Percentiles rank a stretch among this genome's conserved stretches.
These are phyloP conservation scores for Pasiphila rectangulata DNA, from an alignment of 2,888 invertebrate genomes.

Conservation along the genomic window DNA sequence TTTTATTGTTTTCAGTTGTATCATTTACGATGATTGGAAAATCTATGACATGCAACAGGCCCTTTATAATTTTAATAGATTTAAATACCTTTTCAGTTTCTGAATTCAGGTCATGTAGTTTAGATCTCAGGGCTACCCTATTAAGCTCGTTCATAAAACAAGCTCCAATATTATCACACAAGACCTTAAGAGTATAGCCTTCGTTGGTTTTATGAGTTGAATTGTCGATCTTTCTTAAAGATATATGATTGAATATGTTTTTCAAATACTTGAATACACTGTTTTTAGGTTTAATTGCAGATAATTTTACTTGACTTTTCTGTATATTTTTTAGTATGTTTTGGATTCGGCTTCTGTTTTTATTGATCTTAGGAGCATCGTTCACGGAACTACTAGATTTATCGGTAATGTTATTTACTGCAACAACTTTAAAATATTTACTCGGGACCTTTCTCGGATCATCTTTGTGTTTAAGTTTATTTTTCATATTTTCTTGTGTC, in stretches of 20 bases:
- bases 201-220: conserved; percentile 34
- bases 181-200: conserved; percentile 43
- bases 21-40: conserved; percentile 29
- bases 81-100: conserved; percentile 54
- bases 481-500: too few relatives aligned
- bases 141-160: conserved; percentile 44
- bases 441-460: too few relatives aligned
- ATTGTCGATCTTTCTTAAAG: conserved; percentile 32
- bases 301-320: conserved; percentile 25
- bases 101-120: conserved; percentile 48
- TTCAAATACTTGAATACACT: conserved; percentile 50
- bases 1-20: conserved; percentile 17
- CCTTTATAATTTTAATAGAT: conserved; percentile 57
- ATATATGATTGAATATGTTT: conserved; percentile 51
- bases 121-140: conserved; percentile 41
- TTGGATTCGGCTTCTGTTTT: conserved; percentile 8
- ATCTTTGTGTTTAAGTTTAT: too few relatives aligned
- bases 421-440: too few relatives aligned
- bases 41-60: conserved; percentile 46
- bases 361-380: too few relatives aligned
- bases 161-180: conserved; percentile 51
- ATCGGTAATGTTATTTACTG: too few relatives aligned
- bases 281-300: conserved; percentile 35
- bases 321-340: conserved; percentile 31
- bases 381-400: too few relatives aligned